Conservation (phyloP, 2,888 invertebrate species). For the Polydesmus complanatus region DNA sequence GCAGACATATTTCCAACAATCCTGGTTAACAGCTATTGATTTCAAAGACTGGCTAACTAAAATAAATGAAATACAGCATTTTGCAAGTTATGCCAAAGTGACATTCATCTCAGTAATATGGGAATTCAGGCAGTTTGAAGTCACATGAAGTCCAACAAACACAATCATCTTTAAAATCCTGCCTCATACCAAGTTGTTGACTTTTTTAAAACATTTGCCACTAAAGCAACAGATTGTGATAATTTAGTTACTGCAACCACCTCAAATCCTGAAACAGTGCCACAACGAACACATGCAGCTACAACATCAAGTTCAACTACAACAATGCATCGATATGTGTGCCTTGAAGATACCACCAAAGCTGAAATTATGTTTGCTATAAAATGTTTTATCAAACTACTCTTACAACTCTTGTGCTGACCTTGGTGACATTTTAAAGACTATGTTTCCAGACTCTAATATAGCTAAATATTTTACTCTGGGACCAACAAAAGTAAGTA, state of each 20-base stretch:
- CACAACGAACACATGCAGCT: constrained; percentile 3
- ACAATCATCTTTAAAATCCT: background rate
- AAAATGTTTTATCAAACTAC: constrained; percentile 4
- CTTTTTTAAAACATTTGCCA: background rate
- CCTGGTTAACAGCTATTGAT: no score
- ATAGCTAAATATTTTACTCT: constrained; percentile 3
- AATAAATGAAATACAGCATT: background rate
- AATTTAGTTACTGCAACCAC: background rate
- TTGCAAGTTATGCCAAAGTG: constrained; percentile 2
- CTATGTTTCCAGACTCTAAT: constrained; percentile 1
- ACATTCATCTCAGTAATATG: background rate
- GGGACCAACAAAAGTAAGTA: background rate
- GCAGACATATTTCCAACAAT: no score
- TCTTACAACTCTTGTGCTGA: background rate
- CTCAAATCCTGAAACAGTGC: constrained; percentile 1
- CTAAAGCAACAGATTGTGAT: background rate
- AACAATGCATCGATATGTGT: background rate
- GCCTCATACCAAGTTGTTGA: background rate
- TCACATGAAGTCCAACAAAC: constrained; percentile 2
- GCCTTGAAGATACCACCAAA: constrained; percentile 1
- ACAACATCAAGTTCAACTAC: constrained; percentile 4
- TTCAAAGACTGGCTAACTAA: constrained; percentile 3
- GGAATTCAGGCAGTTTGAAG: background rate
- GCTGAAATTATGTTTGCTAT: background rate
- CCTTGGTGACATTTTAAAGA: background rate